Conservation (phyloP, 2,888 invertebrate species). For the Lasioglossum pauxillum region DNA sequence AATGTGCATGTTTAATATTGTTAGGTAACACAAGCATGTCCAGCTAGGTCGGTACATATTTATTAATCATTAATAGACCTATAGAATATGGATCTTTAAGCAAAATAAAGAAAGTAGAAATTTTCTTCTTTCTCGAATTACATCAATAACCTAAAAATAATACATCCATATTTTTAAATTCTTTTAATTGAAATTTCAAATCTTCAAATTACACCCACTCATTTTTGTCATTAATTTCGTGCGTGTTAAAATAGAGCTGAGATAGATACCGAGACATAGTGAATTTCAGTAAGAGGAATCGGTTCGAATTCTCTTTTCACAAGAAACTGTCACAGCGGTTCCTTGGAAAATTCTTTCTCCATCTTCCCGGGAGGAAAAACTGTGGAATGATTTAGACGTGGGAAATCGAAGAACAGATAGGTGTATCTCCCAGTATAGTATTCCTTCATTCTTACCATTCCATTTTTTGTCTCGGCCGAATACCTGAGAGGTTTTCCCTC, state of each 20-base stretch:
- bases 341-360: background rate
- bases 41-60: too few relatives aligned
- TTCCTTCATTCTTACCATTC: conserved; percentile 51
- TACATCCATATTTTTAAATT: too few relatives aligned
- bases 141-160: too few relatives aligned
- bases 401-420: conserved; percentile 40
- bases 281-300: background rate
- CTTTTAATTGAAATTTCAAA: too few relatives aligned
- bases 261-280: background rate
- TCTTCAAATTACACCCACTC: too few relatives aligned
- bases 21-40: too few relatives aligned
- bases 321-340: background rate
- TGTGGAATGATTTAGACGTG: conserved; percentile 35
- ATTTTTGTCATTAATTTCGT: background rate
- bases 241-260: background rate
- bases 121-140: too few relatives aligned
- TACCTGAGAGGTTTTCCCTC: conserved; percentile 50
- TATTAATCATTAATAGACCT: too few relatives aligned
- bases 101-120: too few relatives aligned
- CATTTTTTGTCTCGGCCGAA: conserved; percentile 25
- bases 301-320: background rate
- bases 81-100: too few relatives aligned
- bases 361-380: background rate
- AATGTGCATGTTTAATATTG: conserved; percentile 12
- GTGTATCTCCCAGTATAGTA: conserved; percentile 24